Evolutionary conservation across 2,888 invertebrate species (phyloP), one percentile per base, ranked within the genome.

Genomic region (Cancer borealis): DNA sequence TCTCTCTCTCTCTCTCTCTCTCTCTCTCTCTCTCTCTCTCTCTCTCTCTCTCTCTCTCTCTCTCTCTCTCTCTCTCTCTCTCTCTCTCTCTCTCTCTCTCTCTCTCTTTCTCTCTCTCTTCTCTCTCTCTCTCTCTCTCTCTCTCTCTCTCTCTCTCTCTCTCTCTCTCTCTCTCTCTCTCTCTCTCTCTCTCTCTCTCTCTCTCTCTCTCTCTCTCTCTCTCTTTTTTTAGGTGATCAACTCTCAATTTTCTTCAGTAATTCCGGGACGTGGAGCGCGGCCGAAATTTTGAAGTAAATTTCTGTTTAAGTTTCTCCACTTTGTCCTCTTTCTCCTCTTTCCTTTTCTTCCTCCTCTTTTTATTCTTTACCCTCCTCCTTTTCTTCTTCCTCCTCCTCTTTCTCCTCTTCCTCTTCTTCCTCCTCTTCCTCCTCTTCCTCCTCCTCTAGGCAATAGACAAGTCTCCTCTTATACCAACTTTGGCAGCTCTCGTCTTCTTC

Each of bases 91-190:
- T 4, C 89, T 88, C 45, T 46, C 89, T 88, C 89, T 45, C 88
- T 46, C 88, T 88, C 5, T 88, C 88, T 6, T 39, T 5, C 49
- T 49, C 49, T 49, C 49, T 49, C 49, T 49, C 49, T 49, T 49
- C 12, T 66, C 66, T 66, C 66, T 66, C 66, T 66, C 66, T 66
- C 66, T 90, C 54, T 54, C 90, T 90, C 49, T 90, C 90, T 90
- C 90, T 90, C 46, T 90, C 26, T 90, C 46, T 90, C 90, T 89
- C 89, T 89, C 49, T 89, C 89, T 89, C 46, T 47, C 89, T 47
- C 45, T 47, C 49, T 89, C 89, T 46, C 45, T 47, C 89, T 89
- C 49, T 46, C 26, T 46, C 49, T 89, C 89, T 87, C 87, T 46
- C 87, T 87, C 45, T 46, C 88, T 88, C 46, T 88, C 88, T 88